Percentiles rank a stretch among this genome's conserved stretches.
These are phyloP conservation scores for Diaphora mendica DNA, from an alignment of 2,888 invertebrate genomes.

Conservation along the genomic window DNA sequence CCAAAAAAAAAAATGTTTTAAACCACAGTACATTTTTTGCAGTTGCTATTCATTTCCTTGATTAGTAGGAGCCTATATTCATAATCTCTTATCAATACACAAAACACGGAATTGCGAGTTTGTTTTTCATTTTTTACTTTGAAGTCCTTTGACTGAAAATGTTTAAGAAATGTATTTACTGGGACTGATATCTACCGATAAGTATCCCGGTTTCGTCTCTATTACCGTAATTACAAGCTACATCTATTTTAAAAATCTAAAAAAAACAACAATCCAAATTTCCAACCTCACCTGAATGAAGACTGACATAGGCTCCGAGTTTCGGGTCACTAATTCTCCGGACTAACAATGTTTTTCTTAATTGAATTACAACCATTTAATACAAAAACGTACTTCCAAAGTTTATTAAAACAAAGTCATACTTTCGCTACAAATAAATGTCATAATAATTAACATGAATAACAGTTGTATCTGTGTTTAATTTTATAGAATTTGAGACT, in stretches of 20 bases:
- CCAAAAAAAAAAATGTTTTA: neutral
- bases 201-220: neutral
- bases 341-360: constrained; percentile 5
- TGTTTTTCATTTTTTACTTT: neutral
- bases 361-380: constrained; percentile 11
- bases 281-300: constrained; percentile 2
- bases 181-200: neutral
- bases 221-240: neutral
- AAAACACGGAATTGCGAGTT: neutral
- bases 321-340: neutral
- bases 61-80: neutral
- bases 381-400: neutral
- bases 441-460: neutral
- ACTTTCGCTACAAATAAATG: neutral
- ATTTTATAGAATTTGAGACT: neutral
- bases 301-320: constrained; percentile 7
- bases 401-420: no score
- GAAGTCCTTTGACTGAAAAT: neutral
- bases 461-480: neutral
- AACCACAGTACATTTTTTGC: neutral
- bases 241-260: constrained; percentile 9
- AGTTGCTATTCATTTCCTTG: neutral
- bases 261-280: constrained; percentile 3
- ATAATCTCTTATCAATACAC: neutral
- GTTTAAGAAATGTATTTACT: constrained; percentile 2